Evolutionary conservation across 92 coral and sea anemone genomes (phyloP).

Genomic region (Heliopora coerulea): DNA sequence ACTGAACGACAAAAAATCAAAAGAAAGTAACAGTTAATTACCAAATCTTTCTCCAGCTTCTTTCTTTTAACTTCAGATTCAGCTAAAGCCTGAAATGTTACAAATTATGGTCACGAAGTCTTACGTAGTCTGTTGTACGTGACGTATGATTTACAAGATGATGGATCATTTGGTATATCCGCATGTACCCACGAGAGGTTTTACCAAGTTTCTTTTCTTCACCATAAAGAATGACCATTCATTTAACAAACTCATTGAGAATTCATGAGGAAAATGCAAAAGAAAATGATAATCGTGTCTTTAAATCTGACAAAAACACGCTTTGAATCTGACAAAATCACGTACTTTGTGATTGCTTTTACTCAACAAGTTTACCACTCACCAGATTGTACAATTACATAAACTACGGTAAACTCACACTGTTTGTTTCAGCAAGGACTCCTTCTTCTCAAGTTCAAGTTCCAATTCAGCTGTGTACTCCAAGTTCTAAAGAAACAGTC

Average conservation of each 20-base stretch:
- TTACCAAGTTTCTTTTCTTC: not conserved
- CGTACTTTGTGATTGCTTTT: no score
- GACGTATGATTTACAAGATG: no score
- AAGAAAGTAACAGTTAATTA: not conserved
- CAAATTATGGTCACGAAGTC: not conserved
- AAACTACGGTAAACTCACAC: slow-evolving; percentile 54
- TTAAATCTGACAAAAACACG: no score
- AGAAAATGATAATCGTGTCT: no score
- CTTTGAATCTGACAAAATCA: no score
- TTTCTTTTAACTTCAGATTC: slow-evolving; percentile 21
- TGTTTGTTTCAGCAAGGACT: slow-evolving; percentile 70
- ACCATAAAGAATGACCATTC: not conserved
- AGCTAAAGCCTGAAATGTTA: slow-evolving; percentile 14
- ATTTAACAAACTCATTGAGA: not conserved
- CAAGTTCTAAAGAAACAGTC: slow-evolving; percentile 14
- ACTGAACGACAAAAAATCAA: not conserved
- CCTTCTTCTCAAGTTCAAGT: slow-evolving; percentile 74
- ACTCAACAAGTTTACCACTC: no score
- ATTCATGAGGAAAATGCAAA: no score
- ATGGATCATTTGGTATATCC: not conserved
- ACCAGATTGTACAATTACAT: no score
- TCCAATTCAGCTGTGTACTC: slow-evolving; percentile 50
- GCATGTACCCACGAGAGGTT: no score
- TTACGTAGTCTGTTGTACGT: no score
- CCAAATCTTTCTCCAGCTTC: slow-evolving; percentile 12